Evolutionary conservation across 2,113 vertebrate genomes (phyloP).

Genomic region (Rhinolophus ferrumequinum): DNA sequence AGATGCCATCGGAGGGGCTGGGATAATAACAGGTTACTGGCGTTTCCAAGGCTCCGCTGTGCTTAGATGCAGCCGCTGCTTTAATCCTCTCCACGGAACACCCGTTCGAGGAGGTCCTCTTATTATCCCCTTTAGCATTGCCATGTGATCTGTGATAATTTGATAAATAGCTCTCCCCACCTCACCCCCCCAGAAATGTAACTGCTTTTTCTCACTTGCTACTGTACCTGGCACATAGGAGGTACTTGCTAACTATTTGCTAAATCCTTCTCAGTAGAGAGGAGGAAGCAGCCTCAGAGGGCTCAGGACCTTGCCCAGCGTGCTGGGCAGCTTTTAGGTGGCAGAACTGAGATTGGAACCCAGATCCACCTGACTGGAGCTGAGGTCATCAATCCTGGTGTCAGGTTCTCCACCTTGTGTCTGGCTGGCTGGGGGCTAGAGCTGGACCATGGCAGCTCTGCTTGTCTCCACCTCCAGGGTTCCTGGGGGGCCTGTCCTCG

Average conservation of each 20-base stretch:
- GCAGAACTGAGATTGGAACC: background rate
- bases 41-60: background rate
- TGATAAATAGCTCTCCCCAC: background rate
- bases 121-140: background rate
- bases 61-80: background rate
- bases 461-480: background rate
- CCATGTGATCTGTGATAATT: background rate
- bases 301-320: background rate
- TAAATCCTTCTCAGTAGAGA: background rate
- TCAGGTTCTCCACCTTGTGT: background rate
- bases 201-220: background rate
- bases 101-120: background rate
- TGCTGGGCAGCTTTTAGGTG: background rate
- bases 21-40: background rate
- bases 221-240: background rate
- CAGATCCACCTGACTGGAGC: background rate
- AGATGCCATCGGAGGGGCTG: background rate
- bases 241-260: background rate
- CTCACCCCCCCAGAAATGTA: background rate
- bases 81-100: background rate
- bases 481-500: background rate
- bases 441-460: too few species aligned
- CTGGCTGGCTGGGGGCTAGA: background rate
- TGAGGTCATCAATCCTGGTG: accelerated
- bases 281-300: background rate